Evolutionary conservation across 2,888 invertebrate species (phyloP), one percentile per base, ranked within the genome.

Genomic region (Leptopilina syphax): DNA sequence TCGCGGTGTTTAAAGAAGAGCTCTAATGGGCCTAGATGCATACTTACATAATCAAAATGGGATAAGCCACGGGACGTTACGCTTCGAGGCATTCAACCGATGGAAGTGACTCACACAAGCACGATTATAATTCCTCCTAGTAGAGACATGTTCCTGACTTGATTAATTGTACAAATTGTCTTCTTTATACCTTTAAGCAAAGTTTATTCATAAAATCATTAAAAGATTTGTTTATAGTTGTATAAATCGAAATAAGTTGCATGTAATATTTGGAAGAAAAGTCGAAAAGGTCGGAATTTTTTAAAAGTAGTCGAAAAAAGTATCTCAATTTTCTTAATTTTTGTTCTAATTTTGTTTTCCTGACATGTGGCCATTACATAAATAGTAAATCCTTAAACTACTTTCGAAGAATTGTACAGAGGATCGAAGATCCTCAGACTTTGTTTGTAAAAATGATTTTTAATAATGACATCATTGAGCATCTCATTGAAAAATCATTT

Each of bases 21-120:
- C 78, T 66, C 79, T 82, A 84, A 85, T 80, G 79, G 81, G 82
- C 83, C 84, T 85, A 83, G 84, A 84, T 85, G 81, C 84, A 84
- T 84, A 79, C 83, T 89, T 89, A 87, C 87, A 87, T 88, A 88
- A 89, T 85, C 84, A 86, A 85, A 87, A 86, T 85, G 84, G 85
- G 87, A 88, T 85, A 86, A 88, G 87, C 85, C 86, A 86, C 83
- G 87, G 86, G 87, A 88, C 87, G 89, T 89, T 81, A 89, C 88
- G 89, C 86, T 87, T 84, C 85, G 84, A 80, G 87, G 60, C 78
- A 81, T 77, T 73, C 77, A 83, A 79, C 81, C 79, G 82, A 82
- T 85, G 83, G 84, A 84, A 85, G 85, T 89, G 89, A 89, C 85
- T 89, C 89, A 88, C 82, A 88, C 82, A 83, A 84, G 2, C 78